Evolutionary conservation across 2,113 vertebrate genomes (phyloP).

Genomic region (Pelecanoides urinatrix): DNA sequence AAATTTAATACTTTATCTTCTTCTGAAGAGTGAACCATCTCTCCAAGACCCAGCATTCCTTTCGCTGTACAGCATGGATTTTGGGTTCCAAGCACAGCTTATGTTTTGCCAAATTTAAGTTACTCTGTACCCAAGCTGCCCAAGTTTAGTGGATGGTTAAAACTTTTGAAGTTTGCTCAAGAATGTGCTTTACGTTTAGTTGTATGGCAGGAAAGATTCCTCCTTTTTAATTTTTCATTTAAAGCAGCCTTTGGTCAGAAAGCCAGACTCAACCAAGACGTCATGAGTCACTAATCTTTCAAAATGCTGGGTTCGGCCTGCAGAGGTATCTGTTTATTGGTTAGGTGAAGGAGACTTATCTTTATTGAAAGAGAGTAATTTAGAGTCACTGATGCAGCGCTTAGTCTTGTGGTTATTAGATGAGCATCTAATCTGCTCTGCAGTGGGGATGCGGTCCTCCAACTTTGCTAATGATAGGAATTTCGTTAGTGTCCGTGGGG

Average conservation of each 20-base stretch:
- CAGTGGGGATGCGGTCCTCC: not conserved
- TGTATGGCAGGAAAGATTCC: not conserved
- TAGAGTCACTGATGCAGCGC: not conserved
- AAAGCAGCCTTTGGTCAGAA: not conserved
- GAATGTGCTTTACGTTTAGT: not conserved
- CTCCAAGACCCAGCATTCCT: not conserved
- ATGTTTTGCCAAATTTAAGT: not conserved
- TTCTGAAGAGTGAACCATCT: not conserved
- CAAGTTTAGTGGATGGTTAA: not conserved
- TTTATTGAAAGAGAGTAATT: not conserved
- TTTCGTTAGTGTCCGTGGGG: not conserved
- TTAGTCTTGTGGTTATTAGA: not conserved
- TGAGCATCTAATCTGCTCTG: not conserved
- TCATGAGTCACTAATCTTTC: not conserved
- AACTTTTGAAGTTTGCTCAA: not conserved
- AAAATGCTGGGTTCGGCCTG: not conserved
- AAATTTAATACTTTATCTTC: conserved; percentile 17
- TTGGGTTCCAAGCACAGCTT: not conserved
- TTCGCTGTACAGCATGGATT: not conserved
- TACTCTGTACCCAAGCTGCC: not conserved
- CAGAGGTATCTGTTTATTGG: not conserved
- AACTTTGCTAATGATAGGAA: not conserved
- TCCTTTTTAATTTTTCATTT: not conserved
- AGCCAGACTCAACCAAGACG: not conserved
- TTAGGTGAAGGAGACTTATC: no score